A percentile compares a stretch with the other conserved stretches of the same genome.
These are phyloP conservation scores for Bedellia somnulentella DNA, from an alignment of 2,888 invertebrate species.

Conservation along the genomic window DNA sequence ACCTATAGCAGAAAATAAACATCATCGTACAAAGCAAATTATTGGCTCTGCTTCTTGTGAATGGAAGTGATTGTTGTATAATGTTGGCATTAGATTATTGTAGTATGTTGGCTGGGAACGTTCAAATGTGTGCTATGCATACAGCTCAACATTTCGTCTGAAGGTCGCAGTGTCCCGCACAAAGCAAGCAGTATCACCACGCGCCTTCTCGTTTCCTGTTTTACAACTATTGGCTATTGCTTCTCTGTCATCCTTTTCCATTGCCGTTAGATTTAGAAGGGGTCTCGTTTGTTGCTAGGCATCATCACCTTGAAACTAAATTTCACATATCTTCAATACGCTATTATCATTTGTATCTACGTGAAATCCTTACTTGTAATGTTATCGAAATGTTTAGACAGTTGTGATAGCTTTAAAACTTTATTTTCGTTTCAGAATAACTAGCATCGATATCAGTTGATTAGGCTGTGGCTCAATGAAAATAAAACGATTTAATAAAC, in stretches of 20 bases:
- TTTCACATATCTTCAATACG: too few species aligned
- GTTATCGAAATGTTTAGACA: too few species aligned
- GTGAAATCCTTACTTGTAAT: too few species aligned
- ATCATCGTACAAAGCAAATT: too few species aligned
- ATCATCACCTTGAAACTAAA: too few species aligned
- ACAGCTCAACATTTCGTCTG: slow-evolving; percentile 41
- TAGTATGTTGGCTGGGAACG: slow-evolving; percentile 22
- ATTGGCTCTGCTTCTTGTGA: slow-evolving; percentile 34
- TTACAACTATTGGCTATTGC: slow-evolving; percentile 59
- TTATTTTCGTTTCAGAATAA: too few species aligned
- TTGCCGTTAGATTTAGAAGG: slow-evolving; percentile 51
- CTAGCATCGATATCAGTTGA: too few species aligned
- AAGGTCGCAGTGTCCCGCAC: slow-evolving; percentile 33
- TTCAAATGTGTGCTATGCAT: slow-evolving; percentile 18
- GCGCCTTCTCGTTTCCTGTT: slow-evolving; percentile 56
- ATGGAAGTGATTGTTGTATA: slow-evolving; percentile 41
- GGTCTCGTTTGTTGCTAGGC: slow-evolving; percentile 50
- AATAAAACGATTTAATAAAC: too few species aligned
- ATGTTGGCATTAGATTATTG: slow-evolving; percentile 38
- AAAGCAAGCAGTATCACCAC: slow-evolving; percentile 44
- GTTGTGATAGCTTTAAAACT: too few species aligned
- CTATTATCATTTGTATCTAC: too few species aligned
- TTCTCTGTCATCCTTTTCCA: slow-evolving; percentile 53
- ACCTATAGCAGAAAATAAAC: too few species aligned
- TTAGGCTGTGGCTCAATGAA: too few species aligned